Evolutionary conservation across 2,113 vertebrate species (phyloP).

Genomic region (Asarcornis scutulata): DNA sequence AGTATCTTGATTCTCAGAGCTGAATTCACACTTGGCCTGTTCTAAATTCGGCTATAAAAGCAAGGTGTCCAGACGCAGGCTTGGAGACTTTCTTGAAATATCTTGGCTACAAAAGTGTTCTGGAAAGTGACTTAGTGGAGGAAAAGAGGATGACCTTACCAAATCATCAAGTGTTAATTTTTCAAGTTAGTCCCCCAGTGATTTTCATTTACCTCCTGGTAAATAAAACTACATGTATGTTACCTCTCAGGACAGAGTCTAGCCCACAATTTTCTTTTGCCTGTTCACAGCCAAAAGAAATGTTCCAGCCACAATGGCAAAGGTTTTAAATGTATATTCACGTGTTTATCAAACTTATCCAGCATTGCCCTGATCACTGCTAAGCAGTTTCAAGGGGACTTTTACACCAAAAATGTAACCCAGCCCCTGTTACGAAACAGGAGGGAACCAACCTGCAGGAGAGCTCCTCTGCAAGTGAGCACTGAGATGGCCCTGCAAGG

Average conservation of each 20-base stretch:
- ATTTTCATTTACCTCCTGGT: background rate
- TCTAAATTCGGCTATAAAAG: background rate
- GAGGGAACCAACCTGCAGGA: background rate
- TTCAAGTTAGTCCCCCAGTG: background rate
- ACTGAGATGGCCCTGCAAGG: background rate
- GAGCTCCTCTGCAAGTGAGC: background rate
- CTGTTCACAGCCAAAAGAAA: background rate
- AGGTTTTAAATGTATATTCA: slow-evolving; percentile 8
- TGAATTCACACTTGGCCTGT: background rate
- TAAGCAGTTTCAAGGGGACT: background rate
- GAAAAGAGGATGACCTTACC: background rate
- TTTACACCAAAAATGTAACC: background rate
- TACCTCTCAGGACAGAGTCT: background rate
- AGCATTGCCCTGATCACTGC: background rate
- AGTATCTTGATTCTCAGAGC: background rate
- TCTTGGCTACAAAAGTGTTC: background rate
- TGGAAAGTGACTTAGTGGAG: background rate
- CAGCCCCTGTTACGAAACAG: background rate
- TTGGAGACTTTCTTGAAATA: background rate
- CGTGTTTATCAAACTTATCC: background rate
- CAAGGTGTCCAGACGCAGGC: background rate
- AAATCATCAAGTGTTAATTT: background rate
- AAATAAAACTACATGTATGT: background rate
- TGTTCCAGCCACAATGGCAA: background rate
- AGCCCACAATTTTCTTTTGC: background rate